Percentiles rank a stretch among this genome's conserved stretches.
Evolutionary conservation across 2,888 invertebrate species (phyloP).

Genomic region (Protonemura montana): DNA sequence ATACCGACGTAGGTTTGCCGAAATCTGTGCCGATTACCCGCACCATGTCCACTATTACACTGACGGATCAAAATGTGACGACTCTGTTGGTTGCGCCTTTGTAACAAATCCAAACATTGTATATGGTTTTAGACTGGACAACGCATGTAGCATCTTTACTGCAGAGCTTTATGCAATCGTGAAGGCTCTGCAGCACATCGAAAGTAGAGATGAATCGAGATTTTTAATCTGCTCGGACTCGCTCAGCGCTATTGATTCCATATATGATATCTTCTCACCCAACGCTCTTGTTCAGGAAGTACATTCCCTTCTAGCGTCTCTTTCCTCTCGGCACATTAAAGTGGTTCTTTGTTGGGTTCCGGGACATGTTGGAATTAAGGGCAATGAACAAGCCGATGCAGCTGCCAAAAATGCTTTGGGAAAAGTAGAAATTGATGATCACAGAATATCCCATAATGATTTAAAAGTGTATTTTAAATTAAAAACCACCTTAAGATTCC

Average conservation of each 20-base stretch:
- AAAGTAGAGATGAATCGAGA: neutral
- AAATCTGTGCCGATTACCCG: neutral
- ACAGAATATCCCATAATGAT: neutral
- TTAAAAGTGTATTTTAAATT: neutral
- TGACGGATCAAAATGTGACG: neutral
- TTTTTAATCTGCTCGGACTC: neutral
- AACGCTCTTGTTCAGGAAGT: neutral
- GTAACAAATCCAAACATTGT: neutral
- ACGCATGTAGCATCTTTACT: neutral
- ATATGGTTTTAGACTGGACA: neutral
- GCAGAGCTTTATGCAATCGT: neutral
- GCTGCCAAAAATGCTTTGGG: neutral
- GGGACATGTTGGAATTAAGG: slow-evolving; percentile 33
- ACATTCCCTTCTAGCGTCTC: neutral
- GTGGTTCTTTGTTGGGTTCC: slow-evolving; percentile 38
- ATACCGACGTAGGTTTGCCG: neutral
- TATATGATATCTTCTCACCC: neutral
- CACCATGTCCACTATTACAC: neutral
- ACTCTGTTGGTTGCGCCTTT: neutral
- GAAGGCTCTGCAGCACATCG: neutral
- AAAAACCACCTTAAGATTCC: no score
- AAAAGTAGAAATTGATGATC: neutral
- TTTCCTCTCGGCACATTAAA: neutral
- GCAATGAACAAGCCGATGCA: slow-evolving; percentile 28
- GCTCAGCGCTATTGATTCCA: neutral